Percentiles rank a stretch among this genome's conserved stretches.
These are phyloP conservation scores for Halocaridina rubra DNA, from an alignment of 2,888 invertebrate genomes.

Conservation along the genomic window DNA sequence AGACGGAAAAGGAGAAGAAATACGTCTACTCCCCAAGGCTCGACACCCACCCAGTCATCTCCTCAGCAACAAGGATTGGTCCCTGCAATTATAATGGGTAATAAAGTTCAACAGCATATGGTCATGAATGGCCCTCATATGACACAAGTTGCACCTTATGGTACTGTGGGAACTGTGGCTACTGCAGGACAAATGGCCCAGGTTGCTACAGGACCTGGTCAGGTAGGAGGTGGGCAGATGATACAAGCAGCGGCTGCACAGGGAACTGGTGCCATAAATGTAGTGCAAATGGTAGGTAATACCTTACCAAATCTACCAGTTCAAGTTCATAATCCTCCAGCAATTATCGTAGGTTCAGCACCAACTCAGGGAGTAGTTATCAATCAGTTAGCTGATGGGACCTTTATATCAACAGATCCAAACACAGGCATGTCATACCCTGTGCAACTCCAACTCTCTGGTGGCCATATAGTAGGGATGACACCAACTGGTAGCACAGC, in stretches of 20 bases:
- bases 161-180: slow-evolving; percentile 45
- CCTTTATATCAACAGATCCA: slow-evolving; percentile 62
- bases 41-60: slow-evolving; percentile 45
- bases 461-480: slow-evolving; percentile 60
- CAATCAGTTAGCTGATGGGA: slow-evolving; percentile 60
- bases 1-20: slow-evolving; percentile 54
- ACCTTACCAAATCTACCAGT: slow-evolving; percentile 57
- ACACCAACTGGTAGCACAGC: slow-evolving; percentile 47
- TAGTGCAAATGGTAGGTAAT: slow-evolving; percentile 62
- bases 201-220: slow-evolving; percentile 52
- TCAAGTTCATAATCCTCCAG: slow-evolving; percentile 55
- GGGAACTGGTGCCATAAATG: slow-evolving; percentile 60
- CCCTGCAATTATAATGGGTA: slow-evolving; percentile 61
- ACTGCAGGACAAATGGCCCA: slow-evolving; percentile 53
- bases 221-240: slow-evolving; percentile 57
- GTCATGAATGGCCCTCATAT: slow-evolving; percentile 60
- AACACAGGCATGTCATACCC: slow-evolving; percentile 60
- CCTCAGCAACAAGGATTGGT: slow-evolving; percentile 45
- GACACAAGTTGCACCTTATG: slow-evolving; percentile 58
- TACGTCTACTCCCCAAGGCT: slow-evolving; percentile 48
- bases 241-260: slow-evolving; percentile 54
- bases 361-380: slow-evolving; percentile 60
- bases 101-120: slow-evolving; percentile 61
- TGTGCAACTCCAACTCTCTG: slow-evolving; percentile 61
- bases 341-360: slow-evolving; percentile 58